Evolutionary conservation across 2,888 invertebrate genomes (phyloP).

Genomic region (Pinctada fucata): DNA sequence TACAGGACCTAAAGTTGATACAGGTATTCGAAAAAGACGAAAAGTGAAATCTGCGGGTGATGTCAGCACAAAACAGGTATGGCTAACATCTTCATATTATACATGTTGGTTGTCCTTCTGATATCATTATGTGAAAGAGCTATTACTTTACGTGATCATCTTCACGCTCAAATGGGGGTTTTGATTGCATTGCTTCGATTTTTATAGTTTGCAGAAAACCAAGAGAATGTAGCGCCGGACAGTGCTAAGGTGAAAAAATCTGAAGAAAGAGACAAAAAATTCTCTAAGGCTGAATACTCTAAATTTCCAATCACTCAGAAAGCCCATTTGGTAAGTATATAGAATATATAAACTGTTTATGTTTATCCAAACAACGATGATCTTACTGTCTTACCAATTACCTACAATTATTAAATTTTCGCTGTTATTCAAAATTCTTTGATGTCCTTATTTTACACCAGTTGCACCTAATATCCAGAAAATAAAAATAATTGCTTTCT

Average conservation of each 20-base stretch:
- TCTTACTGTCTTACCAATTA: too few relatives aligned
- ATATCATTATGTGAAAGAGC: too few relatives aligned
- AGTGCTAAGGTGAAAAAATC: background rate
- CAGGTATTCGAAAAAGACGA: constrained; percentile 44
- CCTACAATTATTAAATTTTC: too few relatives aligned
- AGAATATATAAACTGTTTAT: background rate
- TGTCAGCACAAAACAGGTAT: constrained; percentile 8
- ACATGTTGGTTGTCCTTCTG: too few relatives aligned
- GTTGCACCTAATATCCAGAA: too few relatives aligned
- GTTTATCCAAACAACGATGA: too few relatives aligned
- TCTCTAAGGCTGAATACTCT: constrained; percentile 56
- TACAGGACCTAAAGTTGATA: constrained; percentile 55
- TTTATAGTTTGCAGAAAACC: background rate
- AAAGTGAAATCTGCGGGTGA: constrained; percentile 20
- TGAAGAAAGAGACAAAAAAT: constrained; percentile 23
- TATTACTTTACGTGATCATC: too few relatives aligned
- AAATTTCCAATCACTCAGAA: constrained; percentile 50
- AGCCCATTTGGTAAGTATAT: constrained; percentile 59
- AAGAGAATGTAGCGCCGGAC: constrained; percentile 12
- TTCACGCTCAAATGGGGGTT: too few relatives aligned
- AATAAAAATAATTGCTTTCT: too few relatives aligned
- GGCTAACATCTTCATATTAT: background rate
- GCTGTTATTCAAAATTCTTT: too few relatives aligned
- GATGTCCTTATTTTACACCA: too few relatives aligned
- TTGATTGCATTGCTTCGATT: too few relatives aligned